Conservation (phyloP, 2,888 invertebrate genomes). For the Eudasyphora cyanicolor region DNA sequence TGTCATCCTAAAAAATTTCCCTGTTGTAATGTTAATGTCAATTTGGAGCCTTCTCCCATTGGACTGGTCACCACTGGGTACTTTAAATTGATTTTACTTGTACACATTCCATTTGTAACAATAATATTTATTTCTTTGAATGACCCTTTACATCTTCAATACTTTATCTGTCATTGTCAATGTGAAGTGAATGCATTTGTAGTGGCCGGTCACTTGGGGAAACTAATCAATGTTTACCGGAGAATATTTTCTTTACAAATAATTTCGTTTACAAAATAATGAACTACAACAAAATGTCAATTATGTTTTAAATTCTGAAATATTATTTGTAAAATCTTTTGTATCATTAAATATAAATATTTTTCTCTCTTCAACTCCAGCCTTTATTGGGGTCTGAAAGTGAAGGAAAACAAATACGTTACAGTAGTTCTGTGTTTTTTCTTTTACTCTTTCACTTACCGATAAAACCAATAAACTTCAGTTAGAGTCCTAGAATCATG, state of each 20-base stretch:
- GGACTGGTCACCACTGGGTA: neutral
- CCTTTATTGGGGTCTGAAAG: neutral
- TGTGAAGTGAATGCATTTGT: neutral
- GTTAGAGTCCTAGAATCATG: neutral
- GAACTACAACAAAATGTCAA: neutral
- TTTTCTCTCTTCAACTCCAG: neutral
- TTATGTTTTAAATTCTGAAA: neutral
- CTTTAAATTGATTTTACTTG: neutral
- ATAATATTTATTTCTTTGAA: slow-evolving; percentile 21
- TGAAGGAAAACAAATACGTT: slow-evolving; percentile 7
- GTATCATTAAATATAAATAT: neutral
- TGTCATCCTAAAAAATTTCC: no score
- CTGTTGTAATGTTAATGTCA: no score
- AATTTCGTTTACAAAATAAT: neutral
- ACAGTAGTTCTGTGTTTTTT: neutral
- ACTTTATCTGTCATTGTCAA: neutral
- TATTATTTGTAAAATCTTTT: neutral
- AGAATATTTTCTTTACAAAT: neutral
- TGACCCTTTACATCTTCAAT: slow-evolving; percentile 4
- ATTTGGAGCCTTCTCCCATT: neutral
- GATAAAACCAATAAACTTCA: neutral
- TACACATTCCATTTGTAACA: slow-evolving; percentile 18
- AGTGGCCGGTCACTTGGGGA: neutral
- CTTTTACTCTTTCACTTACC: neutral
- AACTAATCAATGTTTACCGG: slow-evolving; percentile 8